These are phyloP conservation scores for Saturnia pavonia DNA, from an alignment of 2,888 invertebrate species.

Conservation along the genomic window DNA sequence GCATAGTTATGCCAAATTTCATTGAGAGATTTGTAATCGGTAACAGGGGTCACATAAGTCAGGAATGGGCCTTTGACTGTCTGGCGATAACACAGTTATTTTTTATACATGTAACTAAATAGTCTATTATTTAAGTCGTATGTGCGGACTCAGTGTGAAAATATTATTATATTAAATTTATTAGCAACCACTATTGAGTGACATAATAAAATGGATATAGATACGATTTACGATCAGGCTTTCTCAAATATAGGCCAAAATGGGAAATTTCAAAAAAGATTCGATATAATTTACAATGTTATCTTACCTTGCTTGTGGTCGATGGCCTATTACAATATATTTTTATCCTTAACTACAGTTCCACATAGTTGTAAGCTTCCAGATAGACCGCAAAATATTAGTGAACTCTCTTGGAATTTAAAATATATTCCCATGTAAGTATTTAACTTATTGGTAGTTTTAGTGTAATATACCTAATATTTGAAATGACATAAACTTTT, in stretches of 20 bases:
- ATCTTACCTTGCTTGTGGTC: slow-evolving; percentile 57
- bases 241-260: slow-evolving; percentile 55
- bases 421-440: slow-evolving; percentile 16
- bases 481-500: background rate
- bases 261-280: slow-evolving; percentile 68
- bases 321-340: slow-evolving; percentile 65
- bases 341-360: slow-evolving; percentile 65
- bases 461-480: background rate
- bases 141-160: background rate
- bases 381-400: slow-evolving; percentile 32
- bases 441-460: background rate
- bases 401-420: background rate
- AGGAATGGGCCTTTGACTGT: background rate
- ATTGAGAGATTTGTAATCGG: background rate
- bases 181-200: background rate
- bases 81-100: background rate
- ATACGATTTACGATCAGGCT: slow-evolving; percentile 53
- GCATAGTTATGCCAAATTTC: background rate
- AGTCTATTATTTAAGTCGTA: background rate
- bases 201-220: slow-evolving; percentile 37
- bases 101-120: background rate
- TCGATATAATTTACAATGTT: slow-evolving; percentile 65
- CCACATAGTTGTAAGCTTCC: slow-evolving; percentile 70
- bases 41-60: background rate
- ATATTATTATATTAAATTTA: background rate